Conservation (phyloP, 1,140 invertebrate species). For the Maniola jurtina region DNA sequence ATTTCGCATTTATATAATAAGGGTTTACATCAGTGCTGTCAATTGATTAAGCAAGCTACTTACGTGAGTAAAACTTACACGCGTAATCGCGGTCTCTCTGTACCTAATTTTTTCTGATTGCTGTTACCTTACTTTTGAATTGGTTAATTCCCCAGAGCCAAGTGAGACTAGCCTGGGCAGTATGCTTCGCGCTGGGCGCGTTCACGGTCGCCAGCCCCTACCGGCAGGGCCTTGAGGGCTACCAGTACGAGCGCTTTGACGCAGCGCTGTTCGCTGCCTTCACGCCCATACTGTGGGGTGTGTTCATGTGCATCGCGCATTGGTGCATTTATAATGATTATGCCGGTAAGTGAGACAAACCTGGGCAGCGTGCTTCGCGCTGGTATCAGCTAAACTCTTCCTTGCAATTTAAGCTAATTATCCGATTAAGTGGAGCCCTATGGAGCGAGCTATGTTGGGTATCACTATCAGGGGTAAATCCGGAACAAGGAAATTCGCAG, state of each 20-base stretch:
- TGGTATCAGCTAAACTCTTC: no score
- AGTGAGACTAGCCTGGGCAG: conserved; percentile 79
- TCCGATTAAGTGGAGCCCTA: no score
- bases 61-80: no score
- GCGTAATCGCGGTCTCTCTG: no score
- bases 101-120: no score
- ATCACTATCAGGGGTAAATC: no score
- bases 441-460: no score
- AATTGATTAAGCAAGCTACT: no score
- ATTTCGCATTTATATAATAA: no score
- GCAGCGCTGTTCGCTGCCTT: conserved; percentile 85
- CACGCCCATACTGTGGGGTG: conserved; percentile 86
- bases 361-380: not conserved
- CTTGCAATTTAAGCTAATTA: no score
- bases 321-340: conserved; percentile 75
- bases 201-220: conserved; percentile 82
- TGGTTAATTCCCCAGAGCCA: conserved; percentile 70
- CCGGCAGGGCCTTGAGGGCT: conserved; percentile 83
- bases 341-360: conserved; percentile 45
- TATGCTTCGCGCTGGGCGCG: conserved; percentile 73
- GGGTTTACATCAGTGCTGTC: no score
- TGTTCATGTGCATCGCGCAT: conserved; percentile 82
- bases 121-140: not conserved
- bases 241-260: conserved; percentile 82
- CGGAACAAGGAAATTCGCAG: no score